Percentiles rank a stretch among this genome's conserved stretches.
Evolutionary conservation across 2,797 vertebrate species (phyloP).

Genomic region (Pseudochirops corinnae): DNA sequence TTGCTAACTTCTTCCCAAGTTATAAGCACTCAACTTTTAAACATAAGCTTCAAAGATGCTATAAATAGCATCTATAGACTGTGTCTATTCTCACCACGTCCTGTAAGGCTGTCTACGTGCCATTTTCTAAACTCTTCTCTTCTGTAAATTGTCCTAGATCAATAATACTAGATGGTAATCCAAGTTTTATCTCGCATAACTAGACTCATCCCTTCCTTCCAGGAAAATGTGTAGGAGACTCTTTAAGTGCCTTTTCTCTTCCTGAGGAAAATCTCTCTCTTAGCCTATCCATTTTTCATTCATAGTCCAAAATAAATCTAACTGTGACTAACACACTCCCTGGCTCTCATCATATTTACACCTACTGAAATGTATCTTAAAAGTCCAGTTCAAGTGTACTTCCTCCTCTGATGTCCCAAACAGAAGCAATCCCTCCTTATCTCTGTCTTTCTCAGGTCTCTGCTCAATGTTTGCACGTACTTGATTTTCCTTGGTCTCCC

Average conservation of each 20-base stretch:
- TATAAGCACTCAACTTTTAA: neutral
- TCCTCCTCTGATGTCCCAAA: neutral
- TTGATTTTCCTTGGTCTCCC: neutral
- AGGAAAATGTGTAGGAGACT: neutral
- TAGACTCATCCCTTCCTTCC: neutral
- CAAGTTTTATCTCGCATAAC: neutral
- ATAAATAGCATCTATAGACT: neutral
- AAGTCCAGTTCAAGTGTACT: neutral
- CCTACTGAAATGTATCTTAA: neutral
- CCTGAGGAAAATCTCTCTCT: neutral
- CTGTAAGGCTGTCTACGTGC: neutral
- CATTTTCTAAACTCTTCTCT: neutral
- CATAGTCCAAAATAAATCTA: neutral
- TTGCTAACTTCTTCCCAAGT: neutral
- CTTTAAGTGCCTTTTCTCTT: neutral
- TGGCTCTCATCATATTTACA: neutral
- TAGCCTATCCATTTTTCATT: neutral
- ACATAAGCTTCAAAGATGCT: neutral
- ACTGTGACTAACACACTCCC: neutral
- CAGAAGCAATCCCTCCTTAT: neutral
- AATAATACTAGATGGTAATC: neutral
- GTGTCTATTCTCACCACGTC: neutral
- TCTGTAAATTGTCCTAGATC: neutral
- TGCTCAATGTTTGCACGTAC: neutral
- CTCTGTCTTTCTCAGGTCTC: neutral